These are phyloP conservation scores for Aspidoscelis tigris DNA, from an alignment of 2,113 vertebrate genomes.

Conservation along the genomic window DNA sequence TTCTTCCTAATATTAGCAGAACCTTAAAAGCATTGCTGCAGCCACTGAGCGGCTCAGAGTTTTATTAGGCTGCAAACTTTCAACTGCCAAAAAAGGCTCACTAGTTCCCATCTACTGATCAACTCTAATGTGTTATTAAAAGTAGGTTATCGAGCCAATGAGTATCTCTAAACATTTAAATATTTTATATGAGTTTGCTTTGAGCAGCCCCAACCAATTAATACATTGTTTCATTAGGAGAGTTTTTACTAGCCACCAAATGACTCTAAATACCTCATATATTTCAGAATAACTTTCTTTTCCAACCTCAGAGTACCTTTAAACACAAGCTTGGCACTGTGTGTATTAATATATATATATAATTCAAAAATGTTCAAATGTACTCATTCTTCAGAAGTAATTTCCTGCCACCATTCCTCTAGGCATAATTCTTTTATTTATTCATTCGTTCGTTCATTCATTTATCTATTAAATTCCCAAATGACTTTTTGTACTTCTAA, in stretches of 20 bases:
- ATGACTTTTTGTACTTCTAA: slow-evolving; percentile 46
- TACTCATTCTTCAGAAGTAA: slow-evolving; percentile 67
- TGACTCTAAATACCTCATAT: slow-evolving; percentile 71
- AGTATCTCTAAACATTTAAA: slow-evolving; percentile 69
- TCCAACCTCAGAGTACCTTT: slow-evolving; percentile 62
- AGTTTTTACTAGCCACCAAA: slow-evolving; percentile 63
- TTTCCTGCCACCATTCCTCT: slow-evolving; percentile 64
- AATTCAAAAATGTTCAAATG: slow-evolving; percentile 50
- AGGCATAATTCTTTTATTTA: slow-evolving; percentile 45
- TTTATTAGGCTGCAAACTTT: slow-evolving; percentile 68
- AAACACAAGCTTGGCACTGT: slow-evolving; percentile 65
- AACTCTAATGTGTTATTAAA: slow-evolving; percentile 76
- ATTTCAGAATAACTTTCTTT: slow-evolving; percentile 70
- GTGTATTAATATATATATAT: slow-evolving; percentile 39
- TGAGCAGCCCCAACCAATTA: slow-evolving; percentile 64
- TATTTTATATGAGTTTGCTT: slow-evolving; percentile 68
- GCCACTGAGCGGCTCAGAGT: slow-evolving; percentile 58
- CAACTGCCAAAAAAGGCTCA: slow-evolving; percentile 63
- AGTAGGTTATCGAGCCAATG: slow-evolving; percentile 72
- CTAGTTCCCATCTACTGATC: slow-evolving; percentile 69
- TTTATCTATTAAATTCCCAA: slow-evolving; percentile 42
- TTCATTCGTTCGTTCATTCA: neutral
- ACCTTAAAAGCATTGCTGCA: slow-evolving; percentile 60
- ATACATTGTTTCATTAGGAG: slow-evolving; percentile 67
- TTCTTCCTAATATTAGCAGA: slow-evolving; percentile 63